Conservation (phyloP, 2,888 invertebrate species). For the Scaptomyza tumidula region DNA sequence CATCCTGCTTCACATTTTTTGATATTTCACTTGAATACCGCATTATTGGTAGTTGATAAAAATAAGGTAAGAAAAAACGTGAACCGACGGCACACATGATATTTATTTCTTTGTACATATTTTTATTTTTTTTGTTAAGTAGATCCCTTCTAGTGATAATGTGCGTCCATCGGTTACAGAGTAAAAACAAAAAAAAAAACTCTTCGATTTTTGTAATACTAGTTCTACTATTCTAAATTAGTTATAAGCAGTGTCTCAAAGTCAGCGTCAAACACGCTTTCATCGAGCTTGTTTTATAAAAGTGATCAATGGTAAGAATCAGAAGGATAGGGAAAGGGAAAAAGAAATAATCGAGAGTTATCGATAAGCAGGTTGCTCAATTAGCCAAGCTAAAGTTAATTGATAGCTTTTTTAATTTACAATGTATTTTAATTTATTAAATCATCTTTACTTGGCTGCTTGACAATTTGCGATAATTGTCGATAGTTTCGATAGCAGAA, state of each 20-base stretch:
- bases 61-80: constrained; percentile 1
- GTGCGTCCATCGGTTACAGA: constrained; percentile 22
- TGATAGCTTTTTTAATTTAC: not conserved
- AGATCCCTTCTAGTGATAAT: constrained; percentile 16
- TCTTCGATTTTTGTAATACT: constrained; percentile 4
- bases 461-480: constrained; percentile 4
- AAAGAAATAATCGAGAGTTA: not conserved
- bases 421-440: too few relatives aligned
- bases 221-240: constrained; percentile 15
- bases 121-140: constrained; percentile 2
- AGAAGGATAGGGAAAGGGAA: not conserved
- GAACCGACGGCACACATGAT: constrained; percentile 23
- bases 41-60: constrained; percentile 27
- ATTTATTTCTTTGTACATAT: constrained; percentile 8
- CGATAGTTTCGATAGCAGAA: constrained; percentile 20
- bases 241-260: constrained; percentile 51
- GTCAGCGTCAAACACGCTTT: constrained; percentile 43
- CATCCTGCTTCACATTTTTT: constrained; percentile 13
- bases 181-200: not conserved
- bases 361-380: constrained; percentile 10
- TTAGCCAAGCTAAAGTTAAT: not conserved
- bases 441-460: not conserved
- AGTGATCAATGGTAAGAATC: not conserved
- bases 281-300: constrained; percentile 16
- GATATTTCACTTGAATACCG: constrained; percentile 30